Evolutionary conservation across 2,888 invertebrate species (phyloP).

Genomic region (Notodonta dromedarius): DNA sequence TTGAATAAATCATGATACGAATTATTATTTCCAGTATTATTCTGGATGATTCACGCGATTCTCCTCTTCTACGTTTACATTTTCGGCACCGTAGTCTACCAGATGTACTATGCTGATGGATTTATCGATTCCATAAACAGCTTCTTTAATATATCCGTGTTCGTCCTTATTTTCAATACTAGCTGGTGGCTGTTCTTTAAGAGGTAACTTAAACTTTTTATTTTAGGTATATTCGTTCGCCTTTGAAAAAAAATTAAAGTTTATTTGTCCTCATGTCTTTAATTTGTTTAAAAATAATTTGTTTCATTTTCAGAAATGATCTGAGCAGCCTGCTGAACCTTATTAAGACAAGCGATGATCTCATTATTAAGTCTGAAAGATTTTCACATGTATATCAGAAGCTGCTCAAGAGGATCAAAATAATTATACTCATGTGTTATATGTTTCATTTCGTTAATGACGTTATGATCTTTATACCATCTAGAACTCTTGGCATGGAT

Average conservation of each 20-base stretch:
- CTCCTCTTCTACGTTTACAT: conserved; percentile 36
- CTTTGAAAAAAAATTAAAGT: no score
- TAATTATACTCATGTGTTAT: conserved; percentile 45
- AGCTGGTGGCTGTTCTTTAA: conserved; percentile 45
- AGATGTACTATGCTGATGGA: conserved; percentile 37
- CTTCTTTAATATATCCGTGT: conserved; percentile 46
- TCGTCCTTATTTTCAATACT: conserved; percentile 33
- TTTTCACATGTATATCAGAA: conserved; percentile 27
- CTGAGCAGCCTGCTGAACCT: conserved; percentile 35
- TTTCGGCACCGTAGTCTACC: conserved; percentile 40
- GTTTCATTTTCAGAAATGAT: conserved; percentile 30
- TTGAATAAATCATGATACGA: no score
- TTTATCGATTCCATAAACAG: conserved; percentile 45
- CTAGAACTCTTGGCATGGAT: conserved; percentile 37
- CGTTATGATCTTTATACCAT: conserved; percentile 45
- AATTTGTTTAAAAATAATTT: no score
- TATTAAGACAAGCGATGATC: conserved; percentile 37
- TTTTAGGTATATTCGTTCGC: neutral
- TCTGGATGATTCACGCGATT: conserved; percentile 38
- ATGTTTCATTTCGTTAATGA: conserved; percentile 47
- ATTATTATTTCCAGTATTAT: conserved; percentile 28
- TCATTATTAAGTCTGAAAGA: conserved; percentile 28
- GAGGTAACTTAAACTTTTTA: conserved; percentile 35
- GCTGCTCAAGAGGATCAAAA: conserved; percentile 42
- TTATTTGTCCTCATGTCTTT: no score